Evolutionary conservation across 2,888 invertebrate species (phyloP).

Genomic region (Microplitis manilae): DNA sequence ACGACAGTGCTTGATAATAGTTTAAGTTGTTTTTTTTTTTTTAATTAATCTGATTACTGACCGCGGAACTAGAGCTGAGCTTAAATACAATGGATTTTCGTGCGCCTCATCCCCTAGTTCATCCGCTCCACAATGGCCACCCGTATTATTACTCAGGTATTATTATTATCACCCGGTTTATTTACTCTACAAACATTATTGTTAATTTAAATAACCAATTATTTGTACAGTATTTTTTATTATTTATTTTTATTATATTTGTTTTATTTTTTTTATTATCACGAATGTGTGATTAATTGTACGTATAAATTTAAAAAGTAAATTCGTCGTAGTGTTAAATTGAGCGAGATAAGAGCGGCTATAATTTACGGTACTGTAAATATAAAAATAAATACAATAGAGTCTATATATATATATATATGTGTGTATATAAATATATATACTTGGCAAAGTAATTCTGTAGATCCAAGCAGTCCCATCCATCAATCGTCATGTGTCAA

Average conservation of each 20-base stretch:
- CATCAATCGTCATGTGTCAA: slow-evolving; percentile 34
- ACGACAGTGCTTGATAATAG: slow-evolving; percentile 42
- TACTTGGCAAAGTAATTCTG: slow-evolving; percentile 7
- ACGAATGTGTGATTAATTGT: neutral
- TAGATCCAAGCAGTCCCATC: neutral
- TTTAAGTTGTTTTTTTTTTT: slow-evolving; percentile 33
- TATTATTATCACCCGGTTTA: slow-evolving; percentile 21
- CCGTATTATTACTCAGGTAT: slow-evolving; percentile 64
- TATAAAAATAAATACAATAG: neutral
- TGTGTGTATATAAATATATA: neutral
- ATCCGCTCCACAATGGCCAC: slow-evolving; percentile 66
- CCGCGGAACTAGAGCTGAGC: neutral
- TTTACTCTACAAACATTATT: slow-evolving; percentile 15
- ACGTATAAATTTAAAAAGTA: neutral
- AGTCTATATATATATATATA: neutral
- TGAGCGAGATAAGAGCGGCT: neutral
- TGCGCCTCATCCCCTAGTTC: slow-evolving; percentile 68
- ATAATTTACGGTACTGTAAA: neutral
- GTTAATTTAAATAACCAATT: neutral
- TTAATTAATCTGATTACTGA: slow-evolving; percentile 10
- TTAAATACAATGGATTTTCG: slow-evolving; percentile 67
- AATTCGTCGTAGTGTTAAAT: neutral
- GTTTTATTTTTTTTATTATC: too few relatives aligned
- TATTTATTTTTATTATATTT: neutral
- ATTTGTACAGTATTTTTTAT: slow-evolving; percentile 17